phyloP scores from a whole-genome alignment of 2,888 invertebrate species.

The Arrhopalites spinosus region DNA sequence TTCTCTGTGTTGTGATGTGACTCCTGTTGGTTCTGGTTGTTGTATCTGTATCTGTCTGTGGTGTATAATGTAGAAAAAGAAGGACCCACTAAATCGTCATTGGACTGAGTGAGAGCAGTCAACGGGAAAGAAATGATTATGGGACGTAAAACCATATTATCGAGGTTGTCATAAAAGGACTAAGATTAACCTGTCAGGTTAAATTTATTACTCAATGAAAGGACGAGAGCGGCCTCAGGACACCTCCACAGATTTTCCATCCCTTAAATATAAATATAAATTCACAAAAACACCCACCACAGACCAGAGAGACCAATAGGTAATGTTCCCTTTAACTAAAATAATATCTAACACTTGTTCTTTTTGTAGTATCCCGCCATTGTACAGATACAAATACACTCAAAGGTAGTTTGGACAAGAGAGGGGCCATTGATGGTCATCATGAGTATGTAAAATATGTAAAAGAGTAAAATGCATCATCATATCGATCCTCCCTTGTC shows the following conservation, averaged over 20 bases:
- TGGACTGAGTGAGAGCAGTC: slow-evolving; percentile 44
- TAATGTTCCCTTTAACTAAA: no score
- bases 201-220: slow-evolving; percentile 47
- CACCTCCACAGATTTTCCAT: slow-evolving; percentile 11
- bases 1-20: not conserved
- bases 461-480: no score
- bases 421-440: no score
- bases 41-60: not conserved
- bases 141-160: slow-evolving; percentile 48
- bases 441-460: no score
- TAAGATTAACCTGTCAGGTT: slow-evolving; percentile 53
- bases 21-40: not conserved
- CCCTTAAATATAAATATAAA: no score
- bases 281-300: no score
- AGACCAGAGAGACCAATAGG: no score
- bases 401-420: no score
- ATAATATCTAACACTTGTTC: no score
- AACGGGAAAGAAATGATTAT: slow-evolving; percentile 53
- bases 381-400: no score
- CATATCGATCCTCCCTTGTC: no score
- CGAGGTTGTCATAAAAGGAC: slow-evolving; percentile 50
- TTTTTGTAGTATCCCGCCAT: no score
- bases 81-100: slow-evolving; percentile 15
- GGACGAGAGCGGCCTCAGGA: slow-evolving; percentile 37
- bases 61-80: not conserved